phyloP scores from a whole-genome alignment of 2,888 invertebrate genomes.

The Teinopalpus imperialis region DNA sequence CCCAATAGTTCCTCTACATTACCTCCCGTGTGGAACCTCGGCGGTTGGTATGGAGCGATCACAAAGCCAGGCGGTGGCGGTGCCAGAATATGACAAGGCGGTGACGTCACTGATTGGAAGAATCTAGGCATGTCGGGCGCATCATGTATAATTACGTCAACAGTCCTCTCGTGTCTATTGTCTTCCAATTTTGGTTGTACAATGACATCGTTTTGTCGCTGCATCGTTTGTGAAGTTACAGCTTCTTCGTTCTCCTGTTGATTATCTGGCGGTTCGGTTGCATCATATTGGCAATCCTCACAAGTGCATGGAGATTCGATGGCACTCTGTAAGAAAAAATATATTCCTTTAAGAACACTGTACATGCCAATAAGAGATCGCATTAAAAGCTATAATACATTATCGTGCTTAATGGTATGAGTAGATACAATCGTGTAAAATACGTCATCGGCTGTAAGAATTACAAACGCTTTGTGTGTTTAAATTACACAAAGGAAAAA shows the following conservation, averaged over 20 bases:
- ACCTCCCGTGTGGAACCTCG: constrained; percentile 80
- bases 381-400: constrained; percentile 15
- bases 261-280: constrained; percentile 33
- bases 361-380: constrained; percentile 6
- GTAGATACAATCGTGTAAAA: not conserved
- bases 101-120: constrained; percentile 69
- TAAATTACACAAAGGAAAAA: constrained; percentile 5
- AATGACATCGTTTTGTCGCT: constrained; percentile 44
- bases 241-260: constrained; percentile 42
- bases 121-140: constrained; percentile 68
- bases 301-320: constrained; percentile 71
- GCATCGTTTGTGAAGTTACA: constrained; percentile 38
- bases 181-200: constrained; percentile 50
- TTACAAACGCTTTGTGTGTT: constrained; percentile 7
- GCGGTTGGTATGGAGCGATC: constrained; percentile 62
- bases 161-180: constrained; percentile 60
- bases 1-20: constrained; percentile 86
- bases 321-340: constrained; percentile 63
- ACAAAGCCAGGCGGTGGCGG: constrained; percentile 73
- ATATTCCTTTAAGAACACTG: constrained; percentile 1
- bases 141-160: constrained; percentile 72
- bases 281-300: constrained; percentile 65
- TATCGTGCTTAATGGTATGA: constrained; percentile 7
- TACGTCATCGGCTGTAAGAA: constrained; percentile 4
- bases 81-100: constrained; percentile 60